Conservation (phyloP, 2,888 invertebrate genomes). For the Imbricaverruca yamaguchii region DNA sequence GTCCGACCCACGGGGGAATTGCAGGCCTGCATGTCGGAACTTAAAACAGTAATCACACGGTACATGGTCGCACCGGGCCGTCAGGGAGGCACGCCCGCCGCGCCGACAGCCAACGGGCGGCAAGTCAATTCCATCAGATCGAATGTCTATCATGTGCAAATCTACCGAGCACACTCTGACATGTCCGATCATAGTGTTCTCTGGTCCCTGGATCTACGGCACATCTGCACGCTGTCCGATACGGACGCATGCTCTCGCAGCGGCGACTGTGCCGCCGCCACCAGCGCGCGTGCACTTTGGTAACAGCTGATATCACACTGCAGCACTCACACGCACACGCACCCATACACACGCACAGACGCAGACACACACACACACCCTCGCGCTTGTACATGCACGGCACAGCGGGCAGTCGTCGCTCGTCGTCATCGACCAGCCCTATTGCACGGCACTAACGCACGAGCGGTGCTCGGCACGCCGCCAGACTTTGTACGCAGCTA, state of each 20-base stretch:
- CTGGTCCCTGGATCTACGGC: slow-evolving; percentile 1
- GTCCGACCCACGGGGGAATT: too few species aligned
- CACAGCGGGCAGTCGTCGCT: too few species aligned
- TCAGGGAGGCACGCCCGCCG: not conserved
- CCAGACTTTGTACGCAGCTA: not conserved
- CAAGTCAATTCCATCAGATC: slow-evolving; percentile 8
- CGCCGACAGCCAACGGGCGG: not conserved
- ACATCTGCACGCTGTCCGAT: not conserved
- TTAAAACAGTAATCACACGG: not conserved
- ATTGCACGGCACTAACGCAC: not conserved
- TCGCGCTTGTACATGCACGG: too few species aligned
- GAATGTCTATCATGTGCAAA: not conserved
- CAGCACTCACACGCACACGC: not conserved
- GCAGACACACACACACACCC: too few species aligned
- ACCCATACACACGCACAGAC: too few species aligned
- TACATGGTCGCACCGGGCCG: not conserved
- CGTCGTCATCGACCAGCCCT: not conserved
- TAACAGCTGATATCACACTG: slow-evolving; percentile 20
- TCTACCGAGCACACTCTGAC: not conserved
- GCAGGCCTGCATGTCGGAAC: not conserved
- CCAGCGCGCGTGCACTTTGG: not conserved
- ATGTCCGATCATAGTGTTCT: not conserved
- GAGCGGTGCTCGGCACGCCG: not conserved
- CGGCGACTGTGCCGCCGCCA: not conserved
- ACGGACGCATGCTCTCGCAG: not conserved